Conservation (phyloP, 1,140 invertebrate species). For the Holcopasites calliopsidis region DNA sequence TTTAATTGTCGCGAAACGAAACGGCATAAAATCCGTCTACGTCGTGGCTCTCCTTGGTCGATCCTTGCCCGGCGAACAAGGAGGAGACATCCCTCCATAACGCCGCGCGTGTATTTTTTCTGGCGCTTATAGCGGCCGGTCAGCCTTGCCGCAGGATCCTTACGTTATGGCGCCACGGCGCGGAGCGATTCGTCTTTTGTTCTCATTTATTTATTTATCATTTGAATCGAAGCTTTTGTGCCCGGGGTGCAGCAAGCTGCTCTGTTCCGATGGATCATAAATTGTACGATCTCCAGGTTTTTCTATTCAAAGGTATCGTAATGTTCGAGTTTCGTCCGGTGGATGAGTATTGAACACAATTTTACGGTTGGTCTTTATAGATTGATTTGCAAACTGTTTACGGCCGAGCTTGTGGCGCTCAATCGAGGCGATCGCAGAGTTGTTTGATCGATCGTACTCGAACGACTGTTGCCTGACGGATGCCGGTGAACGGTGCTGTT, state of each 20-base stretch:
- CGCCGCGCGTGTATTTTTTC: not conserved
- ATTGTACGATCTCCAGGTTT: not conserved
- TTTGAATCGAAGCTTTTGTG: not conserved
- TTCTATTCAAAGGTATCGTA: too few relatives aligned
- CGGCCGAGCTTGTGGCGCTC: not conserved
- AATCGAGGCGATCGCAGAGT: too few relatives aligned
- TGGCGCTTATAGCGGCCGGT: not conserved
- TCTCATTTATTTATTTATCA: too few relatives aligned
- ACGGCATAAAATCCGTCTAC: not conserved
- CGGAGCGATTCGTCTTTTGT: conserved; percentile 15
- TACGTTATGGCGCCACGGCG: not conserved
- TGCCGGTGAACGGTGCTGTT: too few relatives aligned
- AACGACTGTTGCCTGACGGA: too few relatives aligned
- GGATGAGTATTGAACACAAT: conserved; percentile 2
- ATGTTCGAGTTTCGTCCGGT: too few relatives aligned
- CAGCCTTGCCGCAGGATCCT: conserved; percentile 1
- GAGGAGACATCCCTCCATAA: not conserved
- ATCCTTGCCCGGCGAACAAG: not conserved
- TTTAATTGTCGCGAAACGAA: conserved; percentile 25
- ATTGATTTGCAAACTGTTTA: conserved; percentile 12
- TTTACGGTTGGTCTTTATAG: not conserved
- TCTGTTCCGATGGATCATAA: not conserved
- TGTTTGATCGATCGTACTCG: not conserved
- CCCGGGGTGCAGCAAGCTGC: not conserved
- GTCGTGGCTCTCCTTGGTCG: conserved; percentile 17